A percentile compares a stretch with the other conserved stretches of the same genome.
Conservation (phyloP, 2,113 vertebrate genomes). For the Rhinopomastus cyanomelas region DNA sequence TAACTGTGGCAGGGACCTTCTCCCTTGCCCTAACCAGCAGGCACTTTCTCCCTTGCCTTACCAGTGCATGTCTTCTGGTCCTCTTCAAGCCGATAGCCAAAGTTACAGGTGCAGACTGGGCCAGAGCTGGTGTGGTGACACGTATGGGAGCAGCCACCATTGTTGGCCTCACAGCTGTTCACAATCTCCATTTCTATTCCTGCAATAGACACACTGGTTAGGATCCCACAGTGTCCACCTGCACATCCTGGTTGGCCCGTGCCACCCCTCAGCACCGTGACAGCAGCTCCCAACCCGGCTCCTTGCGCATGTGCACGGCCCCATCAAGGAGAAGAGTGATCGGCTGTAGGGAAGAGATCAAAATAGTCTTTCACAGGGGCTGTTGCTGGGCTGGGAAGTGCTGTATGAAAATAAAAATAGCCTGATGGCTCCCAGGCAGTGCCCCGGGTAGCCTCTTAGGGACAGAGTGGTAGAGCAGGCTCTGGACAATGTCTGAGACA, state of each 20-base stretch:
- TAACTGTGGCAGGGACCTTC: too few relatives aligned
- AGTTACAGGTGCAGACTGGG: conserved; percentile 86
- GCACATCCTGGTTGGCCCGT: fast-evolving
- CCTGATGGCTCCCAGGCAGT: background rate
- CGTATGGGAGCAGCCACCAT: conserved; percentile 88
- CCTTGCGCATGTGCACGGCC: fast-evolving
- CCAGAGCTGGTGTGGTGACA: conserved; percentile 87
- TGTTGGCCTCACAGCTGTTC: conserved; percentile 89
- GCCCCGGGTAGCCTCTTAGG: background rate
- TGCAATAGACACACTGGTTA: conserved; percentile 32
- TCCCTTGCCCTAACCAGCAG: too few relatives aligned
- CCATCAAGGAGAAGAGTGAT: background rate
- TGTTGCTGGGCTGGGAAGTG: background rate
- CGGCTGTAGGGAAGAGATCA: background rate
- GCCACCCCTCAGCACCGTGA: fast-evolving
- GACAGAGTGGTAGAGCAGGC: background rate
- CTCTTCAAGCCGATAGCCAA: conserved; percentile 78
- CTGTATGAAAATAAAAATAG: background rate
- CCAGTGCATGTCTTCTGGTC: conserved; percentile 89
- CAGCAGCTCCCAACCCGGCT: background rate
- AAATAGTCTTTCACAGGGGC: background rate
- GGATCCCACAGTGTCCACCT: background rate
- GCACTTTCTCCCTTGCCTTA: conserved; percentile 33
- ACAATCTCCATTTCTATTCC: conserved; percentile 98
- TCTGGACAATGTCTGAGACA: background rate